Evolutionary conservation across 2,888 invertebrate species (phyloP), one percentile per base, ranked within the genome.

Genomic region (Meloe dianella): DNA sequence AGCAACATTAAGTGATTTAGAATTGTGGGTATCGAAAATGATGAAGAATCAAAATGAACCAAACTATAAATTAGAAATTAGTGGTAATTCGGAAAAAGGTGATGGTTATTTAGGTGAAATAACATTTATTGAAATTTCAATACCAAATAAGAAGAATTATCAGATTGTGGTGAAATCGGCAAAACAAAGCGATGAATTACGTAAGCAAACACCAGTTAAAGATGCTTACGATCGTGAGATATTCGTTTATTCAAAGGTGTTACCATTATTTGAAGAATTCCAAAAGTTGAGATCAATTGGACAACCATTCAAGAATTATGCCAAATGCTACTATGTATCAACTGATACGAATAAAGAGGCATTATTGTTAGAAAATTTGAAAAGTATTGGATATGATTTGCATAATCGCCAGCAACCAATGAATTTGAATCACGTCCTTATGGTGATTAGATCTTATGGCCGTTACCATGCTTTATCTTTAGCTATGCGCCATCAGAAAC

Each of bases 91-190:
- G 5, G 9, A 3, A 2, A 75, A 75, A 69, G 78, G 78, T 12
- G 75, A 77, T 24, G 77, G 77, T 14, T 78, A 77, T 61, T 57
- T 77, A 12, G 74, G 77, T 8, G 76, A 77, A 65, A 71, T 78
- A 14, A 70, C 68, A 17, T 78, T 78, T 61, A 56, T 77, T 10
- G 74, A 70, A 51, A 73, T 77, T 0, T 14, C 56, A 0, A 69
- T 65, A 2, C 65, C 65, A n/a, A 59, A 22, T 14, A 51, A 66
- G 27, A 73, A 70, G 63, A 56, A 65, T 14, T 76, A 71, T 62
- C 60, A 74, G 63, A 38, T 78, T 20, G 76, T 77, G 0, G 58
- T 78, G 17, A 78, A 78, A 71, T 72, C 74, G 2, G 74, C 76
- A 8, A 78, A 77, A 65, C 68, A 65, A 27, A 73, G 71, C 30